A percentile compares a stretch with the other conserved stretches of the same genome.
These are phyloP conservation scores for Mythimna pallens DNA, from an alignment of 2,888 invertebrate genomes.

Conservation along the genomic window DNA sequence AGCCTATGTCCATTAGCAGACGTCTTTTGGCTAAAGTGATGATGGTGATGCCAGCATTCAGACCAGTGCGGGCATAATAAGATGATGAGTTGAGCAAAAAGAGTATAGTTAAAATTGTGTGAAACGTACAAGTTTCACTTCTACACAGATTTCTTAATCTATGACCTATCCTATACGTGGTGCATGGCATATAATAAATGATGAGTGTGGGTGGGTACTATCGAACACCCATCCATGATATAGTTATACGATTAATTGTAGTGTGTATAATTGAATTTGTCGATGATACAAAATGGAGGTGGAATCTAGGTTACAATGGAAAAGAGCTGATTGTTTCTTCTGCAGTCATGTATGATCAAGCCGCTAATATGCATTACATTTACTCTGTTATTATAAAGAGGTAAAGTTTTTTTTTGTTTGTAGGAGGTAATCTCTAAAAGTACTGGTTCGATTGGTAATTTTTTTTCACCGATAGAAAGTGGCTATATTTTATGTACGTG, in stretches of 20 bases:
- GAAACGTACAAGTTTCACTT: not conserved
- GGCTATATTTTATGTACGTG: too few relatives aligned
- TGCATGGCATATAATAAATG: conserved; percentile 30
- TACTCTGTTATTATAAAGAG: too few relatives aligned
- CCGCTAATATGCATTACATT: not conserved
- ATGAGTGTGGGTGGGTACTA: conserved; percentile 2
- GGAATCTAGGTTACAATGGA: not conserved
- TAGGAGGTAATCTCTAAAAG: too few relatives aligned
- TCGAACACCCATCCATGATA: not conserved
- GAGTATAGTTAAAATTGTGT: not conserved
- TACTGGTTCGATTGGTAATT: too few relatives aligned
- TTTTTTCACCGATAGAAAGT: too few relatives aligned
- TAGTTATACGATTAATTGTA: not conserved
- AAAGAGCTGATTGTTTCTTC: not conserved
- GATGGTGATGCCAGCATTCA: too few relatives aligned
- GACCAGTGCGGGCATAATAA: too few relatives aligned
- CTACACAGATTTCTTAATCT: not conserved
- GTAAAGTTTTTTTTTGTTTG: too few relatives aligned
- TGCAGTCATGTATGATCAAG: not conserved
- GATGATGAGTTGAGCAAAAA: not conserved
- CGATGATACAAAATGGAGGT: not conserved
- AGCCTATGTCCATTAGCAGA: too few relatives aligned
- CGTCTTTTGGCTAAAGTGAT: too few relatives aligned
- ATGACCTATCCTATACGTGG: conserved; percentile 16
- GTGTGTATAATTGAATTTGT: not conserved